Conservation (phyloP, 2,888 invertebrate species). For the Cryptus viduatorius region DNA sequence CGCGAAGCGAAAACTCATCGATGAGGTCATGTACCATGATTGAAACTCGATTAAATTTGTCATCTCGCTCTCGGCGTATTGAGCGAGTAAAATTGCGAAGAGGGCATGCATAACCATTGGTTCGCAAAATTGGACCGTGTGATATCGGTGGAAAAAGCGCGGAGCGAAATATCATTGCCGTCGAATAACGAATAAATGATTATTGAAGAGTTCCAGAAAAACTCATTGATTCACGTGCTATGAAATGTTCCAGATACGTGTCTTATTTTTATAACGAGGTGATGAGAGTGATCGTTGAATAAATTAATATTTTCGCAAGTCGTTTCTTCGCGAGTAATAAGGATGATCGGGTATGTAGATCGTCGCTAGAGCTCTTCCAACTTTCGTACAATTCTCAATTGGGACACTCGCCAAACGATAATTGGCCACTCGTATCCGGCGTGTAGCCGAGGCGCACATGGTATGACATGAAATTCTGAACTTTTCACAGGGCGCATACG, state of each 20-base stretch:
- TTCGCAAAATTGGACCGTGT: background rate
- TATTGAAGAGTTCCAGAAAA: background rate
- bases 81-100: background rate
- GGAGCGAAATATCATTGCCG: background rate
- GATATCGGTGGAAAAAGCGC: background rate
- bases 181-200: background rate
- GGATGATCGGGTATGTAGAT: background rate
- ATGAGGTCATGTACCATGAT: slow-evolving; percentile 8
- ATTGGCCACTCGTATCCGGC: slow-evolving; percentile 21
- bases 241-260: background rate
- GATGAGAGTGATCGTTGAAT: background rate
- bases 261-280: background rate
- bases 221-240: background rate
- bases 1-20: background rate
- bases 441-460: background rate
- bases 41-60: slow-evolving; percentile 47
- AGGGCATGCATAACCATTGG: slow-evolving; percentile 1
- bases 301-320: background rate
- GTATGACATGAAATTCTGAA: background rate
- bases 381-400: slow-evolving; percentile 33
- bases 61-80: background rate
- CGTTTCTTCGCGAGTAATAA: background rate
- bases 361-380: background rate
- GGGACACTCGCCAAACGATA: slow-evolving; percentile 55
- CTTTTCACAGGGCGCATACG: background rate